Conservation (phyloP, 2,888 invertebrate genomes). For the Caenorhabditis parvicauda region DNA sequence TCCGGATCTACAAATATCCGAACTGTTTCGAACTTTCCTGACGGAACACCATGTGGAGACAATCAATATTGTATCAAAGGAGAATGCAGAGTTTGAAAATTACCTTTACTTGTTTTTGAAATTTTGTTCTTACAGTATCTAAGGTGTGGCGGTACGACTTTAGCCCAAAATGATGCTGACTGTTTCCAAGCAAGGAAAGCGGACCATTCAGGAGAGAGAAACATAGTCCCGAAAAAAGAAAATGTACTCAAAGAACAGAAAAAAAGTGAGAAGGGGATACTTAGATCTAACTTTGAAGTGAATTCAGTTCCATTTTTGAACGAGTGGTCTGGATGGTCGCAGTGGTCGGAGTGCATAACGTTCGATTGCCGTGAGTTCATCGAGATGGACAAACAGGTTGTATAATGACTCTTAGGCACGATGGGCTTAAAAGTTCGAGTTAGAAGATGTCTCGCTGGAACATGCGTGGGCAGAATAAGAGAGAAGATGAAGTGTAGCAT, state of each 20-base stretch:
- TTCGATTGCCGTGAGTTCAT: slow-evolving; percentile 24
- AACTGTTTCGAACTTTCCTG: slow-evolving; percentile 55
- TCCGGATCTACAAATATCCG: slow-evolving; percentile 43
- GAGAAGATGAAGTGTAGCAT: slow-evolving; percentile 18
- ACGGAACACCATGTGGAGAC: slow-evolving; percentile 56
- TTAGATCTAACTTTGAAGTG: background rate
- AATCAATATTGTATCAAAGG: slow-evolving; percentile 55
- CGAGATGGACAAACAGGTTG: background rate
- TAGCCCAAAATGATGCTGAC: slow-evolving; percentile 17
- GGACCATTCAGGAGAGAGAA: slow-evolving; percentile 5
- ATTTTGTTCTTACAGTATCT: slow-evolving; percentile 11
- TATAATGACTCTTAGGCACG: slow-evolving; percentile 12
- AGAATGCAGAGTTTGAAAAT: slow-evolving; percentile 36
- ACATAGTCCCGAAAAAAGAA: slow-evolving; percentile 13
- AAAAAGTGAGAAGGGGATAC: slow-evolving; percentile 11
- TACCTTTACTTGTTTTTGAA: background rate
- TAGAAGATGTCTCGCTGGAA: slow-evolving; percentile 35
- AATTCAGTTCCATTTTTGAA: slow-evolving; percentile 28
- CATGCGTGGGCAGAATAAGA: slow-evolving; percentile 23
- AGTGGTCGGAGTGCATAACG: slow-evolving; percentile 37
- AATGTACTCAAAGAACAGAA: slow-evolving; percentile 28
- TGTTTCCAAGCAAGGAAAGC: slow-evolving; percentile 9
- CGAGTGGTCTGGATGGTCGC: slow-evolving; percentile 42
- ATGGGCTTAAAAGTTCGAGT: slow-evolving; percentile 30
- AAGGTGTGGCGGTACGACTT: slow-evolving; percentile 16